These are phyloP conservation scores for Pilophorus perplexus DNA, from an alignment of 2,888 invertebrate species.

Conservation along the genomic window DNA sequence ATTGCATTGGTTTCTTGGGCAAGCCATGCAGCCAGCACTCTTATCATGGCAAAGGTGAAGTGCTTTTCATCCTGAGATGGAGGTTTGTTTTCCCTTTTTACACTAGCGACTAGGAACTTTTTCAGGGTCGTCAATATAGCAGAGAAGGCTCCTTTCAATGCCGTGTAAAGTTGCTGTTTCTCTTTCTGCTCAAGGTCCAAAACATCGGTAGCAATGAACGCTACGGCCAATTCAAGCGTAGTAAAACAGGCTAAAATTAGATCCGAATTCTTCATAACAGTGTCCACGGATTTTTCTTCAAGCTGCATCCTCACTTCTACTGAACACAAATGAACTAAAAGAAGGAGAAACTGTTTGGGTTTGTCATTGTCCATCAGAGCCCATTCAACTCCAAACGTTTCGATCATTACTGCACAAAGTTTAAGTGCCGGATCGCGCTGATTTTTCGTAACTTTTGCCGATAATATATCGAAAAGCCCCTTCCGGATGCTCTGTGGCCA, in stretches of 20 bases:
- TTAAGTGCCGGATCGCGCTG: conserved; percentile 87
- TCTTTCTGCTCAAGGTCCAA: conserved; percentile 85
- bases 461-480: conserved; percentile 77
- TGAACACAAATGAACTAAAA: conserved; percentile 81
- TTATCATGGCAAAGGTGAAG: conserved; percentile 79
- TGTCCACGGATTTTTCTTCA: conserved; percentile 77
- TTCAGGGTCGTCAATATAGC: conserved; percentile 73
- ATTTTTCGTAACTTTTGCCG: conserved; percentile 80
- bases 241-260: conserved; percentile 79
- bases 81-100: conserved; percentile 62
- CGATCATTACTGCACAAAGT: conserved; percentile 75
- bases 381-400: conserved; percentile 82
- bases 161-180: conserved; percentile 84
- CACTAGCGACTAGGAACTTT: conserved; percentile 65
- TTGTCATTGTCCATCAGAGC: conserved; percentile 72
- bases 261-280: conserved; percentile 72
- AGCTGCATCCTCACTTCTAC: conserved; percentile 93
- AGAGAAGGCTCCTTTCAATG: conserved; percentile 83
- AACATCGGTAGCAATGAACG: conserved; percentile 76
- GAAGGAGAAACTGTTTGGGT: conserved; percentile 76
- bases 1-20: conserved; percentile 87
- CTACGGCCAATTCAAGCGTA: conserved; percentile 74
- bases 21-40: conserved; percentile 84
- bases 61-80: conserved; percentile 61
- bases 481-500: conserved; percentile 81